Conservation (phyloP, 2,797 vertebrate genomes). For the Gymnothorax javanicus region DNA sequence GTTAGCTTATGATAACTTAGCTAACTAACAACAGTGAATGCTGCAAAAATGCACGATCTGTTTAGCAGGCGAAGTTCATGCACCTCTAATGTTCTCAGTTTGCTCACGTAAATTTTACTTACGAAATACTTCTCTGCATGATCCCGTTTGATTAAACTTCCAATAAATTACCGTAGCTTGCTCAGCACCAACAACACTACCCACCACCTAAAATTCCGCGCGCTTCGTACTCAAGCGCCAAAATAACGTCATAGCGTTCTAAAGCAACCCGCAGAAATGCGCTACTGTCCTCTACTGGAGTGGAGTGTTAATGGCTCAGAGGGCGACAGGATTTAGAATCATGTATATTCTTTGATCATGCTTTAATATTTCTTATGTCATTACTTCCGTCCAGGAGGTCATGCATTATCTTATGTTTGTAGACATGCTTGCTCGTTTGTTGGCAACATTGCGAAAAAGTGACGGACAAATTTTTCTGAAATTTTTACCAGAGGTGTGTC, state of each 20-base stretch:
- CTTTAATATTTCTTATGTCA: not conserved
- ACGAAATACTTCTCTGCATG: conserved; percentile 82
- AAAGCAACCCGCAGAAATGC: not conserved
- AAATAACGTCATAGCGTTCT: conserved; percentile 47
- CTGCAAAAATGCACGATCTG: not conserved
- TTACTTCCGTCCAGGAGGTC: too few relatives aligned
- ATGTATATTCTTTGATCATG: not conserved
- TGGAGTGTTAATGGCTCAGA: not conserved
- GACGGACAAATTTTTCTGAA: too few relatives aligned
- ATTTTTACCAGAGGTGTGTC: too few relatives aligned
- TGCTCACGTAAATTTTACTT: conserved; percentile 48
- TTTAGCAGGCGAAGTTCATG: not conserved
- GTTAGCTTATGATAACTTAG: not conserved
- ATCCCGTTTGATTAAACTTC: conserved; percentile 31
- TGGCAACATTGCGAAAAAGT: too few relatives aligned
- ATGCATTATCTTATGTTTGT: too few relatives aligned
- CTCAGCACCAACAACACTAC: not conserved
- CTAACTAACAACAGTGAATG: not conserved
- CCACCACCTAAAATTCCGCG: conserved; percentile 43
- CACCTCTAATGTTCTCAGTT: not conserved
- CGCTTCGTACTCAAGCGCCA: conserved; percentile 68
- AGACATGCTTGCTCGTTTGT: too few relatives aligned
- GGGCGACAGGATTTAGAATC: not conserved
- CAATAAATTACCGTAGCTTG: not conserved
- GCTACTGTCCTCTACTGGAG: conserved; percentile 26